Percentiles rank a stretch among this genome's conserved stretches.
Conservation (phyloP, 2,888 invertebrate genomes). For the Sthenelais limicola region DNA sequence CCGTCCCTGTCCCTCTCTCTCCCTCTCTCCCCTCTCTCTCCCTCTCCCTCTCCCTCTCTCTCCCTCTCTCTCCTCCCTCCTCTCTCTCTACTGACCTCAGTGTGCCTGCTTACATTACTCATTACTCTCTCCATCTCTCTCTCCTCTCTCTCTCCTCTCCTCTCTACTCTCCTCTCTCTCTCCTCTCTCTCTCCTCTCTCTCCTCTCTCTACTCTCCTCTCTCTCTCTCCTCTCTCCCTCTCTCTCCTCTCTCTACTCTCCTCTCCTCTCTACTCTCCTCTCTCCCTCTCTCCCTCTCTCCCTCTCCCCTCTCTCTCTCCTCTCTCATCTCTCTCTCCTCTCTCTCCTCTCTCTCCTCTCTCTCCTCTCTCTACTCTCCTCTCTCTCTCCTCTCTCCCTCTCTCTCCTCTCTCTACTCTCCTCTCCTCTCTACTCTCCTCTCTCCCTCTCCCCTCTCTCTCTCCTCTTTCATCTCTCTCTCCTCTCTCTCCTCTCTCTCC, state of each 20-base stretch:
- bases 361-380: not conserved
- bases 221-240: not conserved
- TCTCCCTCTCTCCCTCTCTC: not conserved
- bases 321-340: not conserved
- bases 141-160: not conserved
- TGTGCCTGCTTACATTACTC: too few species aligned
- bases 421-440: not conserved
- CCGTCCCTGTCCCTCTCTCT: not conserved
- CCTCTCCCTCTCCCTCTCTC: not conserved
- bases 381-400: not conserved
- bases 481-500: too few species aligned
- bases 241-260: not conserved
- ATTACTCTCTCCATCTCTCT: not conserved
- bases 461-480: slow-evolving; percentile 9
- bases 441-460: not conserved
- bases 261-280: not conserved
- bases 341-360: not conserved
- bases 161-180: not conserved
- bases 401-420: not conserved
- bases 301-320: not conserved
- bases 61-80: not conserved
- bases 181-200: not conserved
- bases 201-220: not conserved
- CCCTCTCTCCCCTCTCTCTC: not conserved
- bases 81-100: too few species aligned